phyloP scores from a whole-genome alignment of 64 coral and sea anemone genomes.

The Pocillopora verrucosa region DNA sequence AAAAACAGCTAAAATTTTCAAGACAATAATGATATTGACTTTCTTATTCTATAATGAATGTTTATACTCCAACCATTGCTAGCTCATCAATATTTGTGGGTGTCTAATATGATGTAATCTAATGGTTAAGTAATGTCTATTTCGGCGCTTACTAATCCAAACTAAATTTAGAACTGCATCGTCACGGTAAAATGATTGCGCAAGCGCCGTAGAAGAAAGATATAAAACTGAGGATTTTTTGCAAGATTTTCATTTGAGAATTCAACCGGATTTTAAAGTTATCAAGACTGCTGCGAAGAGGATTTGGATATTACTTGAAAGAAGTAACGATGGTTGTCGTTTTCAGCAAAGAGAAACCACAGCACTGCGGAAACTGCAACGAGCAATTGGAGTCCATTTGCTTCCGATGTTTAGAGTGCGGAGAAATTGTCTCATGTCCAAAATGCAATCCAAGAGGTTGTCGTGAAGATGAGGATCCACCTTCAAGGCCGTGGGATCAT shows the following conservation, averaged over 20 bases:
- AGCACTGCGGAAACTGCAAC: background rate
- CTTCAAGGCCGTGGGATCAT: background rate
- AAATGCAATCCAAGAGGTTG: background rate
- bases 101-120: background rate
- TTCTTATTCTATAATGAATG: no score
- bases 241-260: background rate
- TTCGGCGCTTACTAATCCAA: background rate
- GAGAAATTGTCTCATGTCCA: background rate
- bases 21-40: no score
- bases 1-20: no score
- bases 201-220: background rate
- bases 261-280: background rate
- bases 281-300: background rate
- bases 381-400: background rate
- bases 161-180: background rate
- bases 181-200: background rate
- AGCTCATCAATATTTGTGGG: background rate
- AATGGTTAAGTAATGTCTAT: background rate
- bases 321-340: background rate
- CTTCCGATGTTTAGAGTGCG: conserved; percentile 5
- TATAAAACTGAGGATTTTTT: background rate
- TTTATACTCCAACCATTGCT: no score
- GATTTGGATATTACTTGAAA: background rate
- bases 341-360: conserved; percentile 14
- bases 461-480: background rate